Conservation (phyloP, 2,797 vertebrate species). For the Malurus leucopterus region DNA sequence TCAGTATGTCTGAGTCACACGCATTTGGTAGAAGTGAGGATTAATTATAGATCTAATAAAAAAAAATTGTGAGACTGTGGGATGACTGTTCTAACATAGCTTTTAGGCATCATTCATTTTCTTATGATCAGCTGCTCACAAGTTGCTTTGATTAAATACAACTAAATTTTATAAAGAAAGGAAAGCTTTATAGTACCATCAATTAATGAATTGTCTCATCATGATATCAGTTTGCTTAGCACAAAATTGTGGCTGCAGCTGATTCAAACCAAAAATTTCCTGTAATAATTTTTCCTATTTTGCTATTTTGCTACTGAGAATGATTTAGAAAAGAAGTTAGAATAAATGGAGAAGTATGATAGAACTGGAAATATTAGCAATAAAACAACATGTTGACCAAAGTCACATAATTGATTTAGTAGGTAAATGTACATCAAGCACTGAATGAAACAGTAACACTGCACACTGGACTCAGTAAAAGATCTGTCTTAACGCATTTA, state of each 20-base stretch:
- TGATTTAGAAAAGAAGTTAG: not conserved
- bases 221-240: not conserved
- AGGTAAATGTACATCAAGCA: not conserved
- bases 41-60: slow-evolving; percentile 43
- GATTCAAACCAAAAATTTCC: not conserved
- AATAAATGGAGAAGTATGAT: not conserved
- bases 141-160: slow-evolving; percentile 15
- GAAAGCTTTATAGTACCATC: not conserved
- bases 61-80: slow-evolving; percentile 36
- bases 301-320: not conserved
- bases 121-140: slow-evolving; percentile 17
- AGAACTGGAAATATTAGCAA: not conserved
- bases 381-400: not conserved
- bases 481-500: not conserved
- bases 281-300: not conserved
- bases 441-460: not conserved
- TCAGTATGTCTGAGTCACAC: slow-evolving; percentile 52
- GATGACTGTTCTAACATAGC: slow-evolving; percentile 33
- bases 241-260: not conserved
- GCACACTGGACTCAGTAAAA: not conserved
- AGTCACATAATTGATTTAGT: not conserved
- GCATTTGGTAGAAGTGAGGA: slow-evolving; percentile 39
- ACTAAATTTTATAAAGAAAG: not conserved
- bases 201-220: slow-evolving; percentile 5
- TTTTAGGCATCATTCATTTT: slow-evolving; percentile 53